Evolutionary conservation across 2,888 invertebrate species (phyloP).

Genomic region (Cotesia congregata): DNA sequence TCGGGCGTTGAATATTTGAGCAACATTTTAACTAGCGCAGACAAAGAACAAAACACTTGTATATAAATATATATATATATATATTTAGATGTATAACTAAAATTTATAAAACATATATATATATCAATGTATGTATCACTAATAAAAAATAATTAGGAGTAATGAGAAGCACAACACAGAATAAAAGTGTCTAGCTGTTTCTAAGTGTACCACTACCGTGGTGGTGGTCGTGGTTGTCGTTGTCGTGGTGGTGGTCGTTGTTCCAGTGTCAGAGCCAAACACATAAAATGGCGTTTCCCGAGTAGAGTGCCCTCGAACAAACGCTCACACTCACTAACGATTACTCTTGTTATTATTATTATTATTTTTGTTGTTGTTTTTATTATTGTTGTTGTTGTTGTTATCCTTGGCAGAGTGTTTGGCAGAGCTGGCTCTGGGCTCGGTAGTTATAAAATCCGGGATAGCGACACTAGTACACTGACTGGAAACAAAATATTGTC

Average conservation of each 20-base stretch:
- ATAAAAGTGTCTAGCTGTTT: neutral
- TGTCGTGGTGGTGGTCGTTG: conserved; percentile 3
- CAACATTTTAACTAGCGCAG: conserved; percentile 60
- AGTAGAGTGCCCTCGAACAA: conserved; percentile 35
- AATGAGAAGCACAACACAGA: conserved; percentile 29
- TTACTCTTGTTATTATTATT: neutral
- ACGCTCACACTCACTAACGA: neutral
- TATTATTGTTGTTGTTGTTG: too few species aligned
- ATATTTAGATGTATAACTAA: too few species aligned
- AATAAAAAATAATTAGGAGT: conserved; percentile 36
- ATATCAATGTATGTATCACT: conserved; percentile 20
- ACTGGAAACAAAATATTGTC: too few species aligned
- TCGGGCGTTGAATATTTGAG: conserved; percentile 62
- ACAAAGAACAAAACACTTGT: conserved; percentile 36
- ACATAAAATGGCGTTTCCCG: conserved; percentile 66
- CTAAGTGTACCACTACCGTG: neutral
- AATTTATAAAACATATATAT: neutral
- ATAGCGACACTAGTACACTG: too few species aligned
- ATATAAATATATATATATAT: neutral
- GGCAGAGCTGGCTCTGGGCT: too few species aligned
- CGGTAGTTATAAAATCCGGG: too few species aligned
- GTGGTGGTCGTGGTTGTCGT: neutral
- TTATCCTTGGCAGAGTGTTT: too few species aligned
- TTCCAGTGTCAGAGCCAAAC: conserved; percentile 66
- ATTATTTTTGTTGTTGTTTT: neutral